Percentiles rank a stretch among this genome's conserved stretches.
These are phyloP conservation scores for Drosophila longiperda DNA, from an alignment of 2,888 invertebrate species.

Conservation along the genomic window DNA sequence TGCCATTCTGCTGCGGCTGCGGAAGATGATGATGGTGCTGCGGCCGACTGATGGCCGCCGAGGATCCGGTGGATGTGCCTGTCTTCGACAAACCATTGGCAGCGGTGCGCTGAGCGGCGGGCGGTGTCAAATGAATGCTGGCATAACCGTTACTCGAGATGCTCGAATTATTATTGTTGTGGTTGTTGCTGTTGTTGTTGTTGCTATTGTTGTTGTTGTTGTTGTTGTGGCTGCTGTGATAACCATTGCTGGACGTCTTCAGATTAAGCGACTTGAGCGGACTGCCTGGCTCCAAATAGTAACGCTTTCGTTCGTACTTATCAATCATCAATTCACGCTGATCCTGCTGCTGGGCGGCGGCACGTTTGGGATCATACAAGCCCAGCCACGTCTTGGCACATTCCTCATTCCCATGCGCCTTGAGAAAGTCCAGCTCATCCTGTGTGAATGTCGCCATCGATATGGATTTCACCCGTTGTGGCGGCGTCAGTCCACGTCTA, in stretches of 20 bases:
- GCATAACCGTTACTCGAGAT: slow-evolving; percentile 74
- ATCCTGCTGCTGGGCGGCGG: slow-evolving; percentile 92
- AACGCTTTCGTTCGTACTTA: slow-evolving; percentile 96
- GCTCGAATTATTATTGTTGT: background rate
- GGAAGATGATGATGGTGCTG: slow-evolving; percentile 71
- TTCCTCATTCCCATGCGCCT: slow-evolving; percentile 95
- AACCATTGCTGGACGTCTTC: slow-evolving; percentile 65
- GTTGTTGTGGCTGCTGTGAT: slow-evolving; percentile 39
- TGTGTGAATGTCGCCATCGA: slow-evolving; percentile 98
- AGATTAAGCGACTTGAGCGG: slow-evolving; percentile 84
- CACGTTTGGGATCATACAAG: slow-evolving; percentile 92
- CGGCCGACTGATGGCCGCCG: slow-evolving; percentile 82
- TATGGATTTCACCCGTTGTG: slow-evolving; percentile 99
- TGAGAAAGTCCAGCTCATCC: slow-evolving; percentile 97
- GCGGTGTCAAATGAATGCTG: slow-evolving; percentile 83
- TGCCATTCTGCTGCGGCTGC: slow-evolving; percentile 55
- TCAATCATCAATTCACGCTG: slow-evolving; percentile 96
- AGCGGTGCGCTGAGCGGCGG: slow-evolving; percentile 83
- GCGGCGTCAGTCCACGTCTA: slow-evolving; percentile 98
- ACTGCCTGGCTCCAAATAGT: slow-evolving; percentile 85
- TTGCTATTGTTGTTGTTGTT: background rate
- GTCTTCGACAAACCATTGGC: slow-evolving; percentile 81
- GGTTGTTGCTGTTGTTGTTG: background rate
- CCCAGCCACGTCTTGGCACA: slow-evolving; percentile 97
- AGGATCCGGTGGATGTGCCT: slow-evolving; percentile 1